Base-by-base conservation (phyloP, 2,113 vertebrate genomes). In the Chaetodon auriga region DNA sequence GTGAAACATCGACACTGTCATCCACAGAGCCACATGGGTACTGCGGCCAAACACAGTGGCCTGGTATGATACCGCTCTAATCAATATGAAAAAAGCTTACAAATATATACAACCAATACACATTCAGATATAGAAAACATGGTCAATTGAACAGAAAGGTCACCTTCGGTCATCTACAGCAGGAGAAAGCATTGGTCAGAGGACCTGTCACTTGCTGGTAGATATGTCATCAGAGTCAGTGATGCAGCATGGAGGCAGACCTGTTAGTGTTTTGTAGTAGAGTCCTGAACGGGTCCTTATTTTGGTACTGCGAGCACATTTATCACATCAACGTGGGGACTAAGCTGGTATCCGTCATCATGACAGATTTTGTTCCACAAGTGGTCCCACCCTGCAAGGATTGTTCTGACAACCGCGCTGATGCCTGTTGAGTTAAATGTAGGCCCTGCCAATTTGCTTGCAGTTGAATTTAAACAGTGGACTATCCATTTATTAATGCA, bases 301-400 rank as follows among this genome's bases (percentile, higher is more conserved):
- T 78, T 68, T 58, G 21, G 63, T 7, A 6, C 69, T 6, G 16
- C 53, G 0, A 48, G 55, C 38, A 46, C 83, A 77, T 89, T 81
- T 13, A 66, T 86, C 85, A 75, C 62, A 75, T 77, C 63, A 68
- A 2, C 5, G 68, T 25, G 14, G 63, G 74, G 73, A 41, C 49
- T 15, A 25, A 87, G 46, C 75, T 12, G 41, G 78, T 55, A 70
- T 85, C 76, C 35, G n/a, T 81, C 79, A 89, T 48, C 57, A 0
- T 73, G 81, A 82, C 81, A 88, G 41, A 75, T 75, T 58, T 55
- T 70, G 1, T 71, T 73, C 51, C 25, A 65, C 38, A 38, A 57
- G 41, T 76, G 57, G 64, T n/a, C 19, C 25, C 30, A 51, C 49
- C 70, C 54, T 19, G 25, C 46, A 45, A 57, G 18, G 49, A 57